phyloP scores from a whole-genome alignment of 1,140 invertebrate species.

The Philopotamus ludificatus region DNA sequence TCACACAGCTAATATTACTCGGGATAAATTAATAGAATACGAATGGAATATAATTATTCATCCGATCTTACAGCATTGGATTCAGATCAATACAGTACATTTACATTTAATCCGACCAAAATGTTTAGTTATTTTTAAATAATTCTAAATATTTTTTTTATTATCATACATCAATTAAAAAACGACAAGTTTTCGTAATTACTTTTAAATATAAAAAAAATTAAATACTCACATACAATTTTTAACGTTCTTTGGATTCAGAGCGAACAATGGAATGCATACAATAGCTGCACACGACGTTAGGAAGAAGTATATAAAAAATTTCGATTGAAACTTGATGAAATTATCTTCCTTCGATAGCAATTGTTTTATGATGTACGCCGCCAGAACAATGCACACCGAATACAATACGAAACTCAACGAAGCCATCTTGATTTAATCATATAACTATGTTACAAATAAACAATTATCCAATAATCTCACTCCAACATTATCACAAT shows the following conservation, averaged over 20 bases:
- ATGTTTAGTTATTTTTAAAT: too few species aligned
- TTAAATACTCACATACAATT: slow-evolving; percentile 53
- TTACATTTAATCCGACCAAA: too few species aligned
- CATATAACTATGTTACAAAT: background rate
- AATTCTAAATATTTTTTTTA: too few species aligned
- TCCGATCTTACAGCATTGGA: too few species aligned
- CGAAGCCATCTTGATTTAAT: slow-evolving; percentile 25
- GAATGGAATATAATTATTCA: too few species aligned
- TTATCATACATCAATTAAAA: too few species aligned
- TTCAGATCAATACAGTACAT: too few species aligned
- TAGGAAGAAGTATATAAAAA: slow-evolving; percentile 54
- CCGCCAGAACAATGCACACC: slow-evolving; percentile 47
- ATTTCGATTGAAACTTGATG: slow-evolving; percentile 55
- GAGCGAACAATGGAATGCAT: slow-evolving; percentile 53
- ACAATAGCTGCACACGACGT: slow-evolving; percentile 49
- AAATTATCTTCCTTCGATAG: slow-evolving; percentile 54
- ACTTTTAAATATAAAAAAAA: background rate
- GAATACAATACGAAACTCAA: slow-evolving; percentile 44
- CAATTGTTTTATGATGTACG: slow-evolving; percentile 53
- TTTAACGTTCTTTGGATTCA: slow-evolving; percentile 55
- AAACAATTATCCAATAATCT: background rate
- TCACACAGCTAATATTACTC: too few species aligned
- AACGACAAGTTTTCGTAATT: too few species aligned
- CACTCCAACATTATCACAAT: too few species aligned
- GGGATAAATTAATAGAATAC: too few species aligned